Conservation (phyloP, 2,113 vertebrate species). For the Mugil cephalus region DNA sequence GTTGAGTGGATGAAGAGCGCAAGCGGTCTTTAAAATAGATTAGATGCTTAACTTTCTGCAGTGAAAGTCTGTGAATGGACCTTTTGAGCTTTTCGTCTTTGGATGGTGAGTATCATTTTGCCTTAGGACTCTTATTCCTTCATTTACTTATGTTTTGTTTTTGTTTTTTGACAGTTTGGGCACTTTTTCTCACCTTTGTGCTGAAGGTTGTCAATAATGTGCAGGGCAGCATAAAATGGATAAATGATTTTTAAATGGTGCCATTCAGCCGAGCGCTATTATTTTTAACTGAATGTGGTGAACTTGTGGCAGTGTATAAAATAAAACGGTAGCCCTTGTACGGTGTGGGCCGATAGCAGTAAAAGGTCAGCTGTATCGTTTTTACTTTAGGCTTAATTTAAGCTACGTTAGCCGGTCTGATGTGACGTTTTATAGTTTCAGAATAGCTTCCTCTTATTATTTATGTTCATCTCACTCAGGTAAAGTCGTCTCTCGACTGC, state of each 20-base stretch:
- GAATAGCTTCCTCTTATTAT: conserved; percentile 1
- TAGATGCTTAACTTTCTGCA: conserved; percentile 17
- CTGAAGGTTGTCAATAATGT: too few species aligned
- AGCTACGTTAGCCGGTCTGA: background rate
- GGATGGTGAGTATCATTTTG: conserved; percentile 48
- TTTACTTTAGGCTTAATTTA: background rate
- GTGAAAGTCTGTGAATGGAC: conserved; percentile 9
- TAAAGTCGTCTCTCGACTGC: too few species aligned
- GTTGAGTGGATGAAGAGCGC: conserved; percentile 36
- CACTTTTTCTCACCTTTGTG: too few species aligned
- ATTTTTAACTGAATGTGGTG: conserved; percentile 9
- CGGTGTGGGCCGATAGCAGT: background rate
- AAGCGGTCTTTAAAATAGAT: conserved; percentile 35
- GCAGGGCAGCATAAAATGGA: background rate
- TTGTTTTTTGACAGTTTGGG: too few species aligned
- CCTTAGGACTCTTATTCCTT: background rate
- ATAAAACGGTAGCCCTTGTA: background rate
- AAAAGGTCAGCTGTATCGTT: conserved; percentile 12
- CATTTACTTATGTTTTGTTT: too few species aligned
- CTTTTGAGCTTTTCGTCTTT: conserved; percentile 23
- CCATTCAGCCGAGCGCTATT: conserved; percentile 23
- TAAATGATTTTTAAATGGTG: background rate
- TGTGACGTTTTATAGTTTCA: conserved; percentile 8
- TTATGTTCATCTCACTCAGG: too few species aligned
- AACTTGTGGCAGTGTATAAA: conserved; percentile 16